phyloP scores from a whole-genome alignment of 2,888 invertebrate genomes.

The Dromius quadrimaculatus region DNA sequence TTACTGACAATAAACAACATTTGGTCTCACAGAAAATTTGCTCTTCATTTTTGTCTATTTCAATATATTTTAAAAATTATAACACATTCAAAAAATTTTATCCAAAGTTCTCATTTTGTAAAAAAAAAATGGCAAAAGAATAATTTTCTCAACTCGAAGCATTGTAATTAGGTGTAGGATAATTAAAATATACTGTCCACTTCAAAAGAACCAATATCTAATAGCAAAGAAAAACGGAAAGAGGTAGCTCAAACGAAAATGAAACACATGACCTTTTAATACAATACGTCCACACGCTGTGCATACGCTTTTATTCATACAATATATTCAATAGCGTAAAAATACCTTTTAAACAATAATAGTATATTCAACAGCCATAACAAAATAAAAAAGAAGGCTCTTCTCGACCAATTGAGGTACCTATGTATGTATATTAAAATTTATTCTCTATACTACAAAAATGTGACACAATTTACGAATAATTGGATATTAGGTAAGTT shows the following conservation, averaged over 20 bases:
- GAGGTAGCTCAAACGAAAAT: constrained; percentile 31
- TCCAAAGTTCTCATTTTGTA: too few relatives aligned
- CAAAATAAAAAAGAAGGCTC: constrained; percentile 42
- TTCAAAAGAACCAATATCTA: constrained; percentile 16
- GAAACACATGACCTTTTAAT: constrained; percentile 44
- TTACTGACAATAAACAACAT: constrained; percentile 38
- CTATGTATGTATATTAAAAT: constrained; percentile 41
- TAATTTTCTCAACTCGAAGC: too few relatives aligned
- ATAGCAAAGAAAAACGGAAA: constrained; percentile 29
- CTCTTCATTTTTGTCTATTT: constrained; percentile 27
- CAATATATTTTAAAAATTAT: too few relatives aligned
- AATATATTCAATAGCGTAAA: constrained; percentile 49
- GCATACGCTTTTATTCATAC: constrained; percentile 52
- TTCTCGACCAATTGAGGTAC: constrained; percentile 46
- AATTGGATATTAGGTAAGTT: constrained; percentile 39
- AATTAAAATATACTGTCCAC: constrained; percentile 30
- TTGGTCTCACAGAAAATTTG: constrained; percentile 25
- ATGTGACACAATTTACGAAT: constrained; percentile 43
- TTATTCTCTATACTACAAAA: constrained; percentile 42
- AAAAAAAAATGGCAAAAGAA: too few relatives aligned
- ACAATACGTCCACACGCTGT: constrained; percentile 51
- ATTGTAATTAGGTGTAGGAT: too few relatives aligned
- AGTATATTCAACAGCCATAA: constrained; percentile 48
- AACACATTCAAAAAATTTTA: too few relatives aligned
- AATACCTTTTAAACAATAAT: constrained; percentile 49